Evolutionary conservation across 1,140 invertebrate genomes (phyloP).

Genomic region (Drosophila pandora): DNA sequence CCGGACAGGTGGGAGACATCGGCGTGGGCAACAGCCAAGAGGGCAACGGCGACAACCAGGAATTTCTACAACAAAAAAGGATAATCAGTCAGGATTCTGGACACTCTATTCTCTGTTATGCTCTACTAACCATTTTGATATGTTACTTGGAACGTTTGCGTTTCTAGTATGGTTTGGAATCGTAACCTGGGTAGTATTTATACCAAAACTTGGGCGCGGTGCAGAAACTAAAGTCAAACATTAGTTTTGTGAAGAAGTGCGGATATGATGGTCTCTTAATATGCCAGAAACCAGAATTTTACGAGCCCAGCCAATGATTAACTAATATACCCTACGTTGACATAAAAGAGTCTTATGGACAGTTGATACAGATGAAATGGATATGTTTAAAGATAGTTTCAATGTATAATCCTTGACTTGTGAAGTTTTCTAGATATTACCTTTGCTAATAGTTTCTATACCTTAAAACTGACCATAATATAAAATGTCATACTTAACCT

Average conservation of each 20-base stretch:
- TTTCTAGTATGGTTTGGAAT: conserved; percentile 49
- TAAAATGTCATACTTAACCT: neutral
- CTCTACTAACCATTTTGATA: conserved; percentile 61
- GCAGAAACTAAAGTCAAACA: conserved; percentile 25
- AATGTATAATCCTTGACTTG: neutral
- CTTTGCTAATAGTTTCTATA: neutral
- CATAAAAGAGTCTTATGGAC: neutral
- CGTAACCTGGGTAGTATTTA: conserved; percentile 51
- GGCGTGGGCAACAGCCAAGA: conserved; percentile 75
- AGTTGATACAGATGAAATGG: no score
- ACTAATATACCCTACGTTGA: conserved; percentile 12
- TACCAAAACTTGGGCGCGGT: conserved; percentile 50
- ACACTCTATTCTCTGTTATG: neutral
- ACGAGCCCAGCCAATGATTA: conserved; percentile 48
- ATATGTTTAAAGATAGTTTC: neutral
- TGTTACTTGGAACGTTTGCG: conserved; percentile 61
- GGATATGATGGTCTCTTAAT: conserved; percentile 71
- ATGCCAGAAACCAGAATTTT: conserved; percentile 78
- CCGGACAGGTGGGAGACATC: conserved; percentile 78
- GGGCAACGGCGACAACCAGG: conserved; percentile 62
- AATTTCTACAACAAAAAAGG: conserved; percentile 58
- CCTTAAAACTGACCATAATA: neutral
- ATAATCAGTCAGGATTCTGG: conserved; percentile 20
- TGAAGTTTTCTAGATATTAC: no score
- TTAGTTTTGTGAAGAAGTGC: conserved; percentile 51